These are phyloP conservation scores for Vesta saturnalis DNA, from an alignment of 2,888 invertebrate species.

Conservation along the genomic window DNA sequence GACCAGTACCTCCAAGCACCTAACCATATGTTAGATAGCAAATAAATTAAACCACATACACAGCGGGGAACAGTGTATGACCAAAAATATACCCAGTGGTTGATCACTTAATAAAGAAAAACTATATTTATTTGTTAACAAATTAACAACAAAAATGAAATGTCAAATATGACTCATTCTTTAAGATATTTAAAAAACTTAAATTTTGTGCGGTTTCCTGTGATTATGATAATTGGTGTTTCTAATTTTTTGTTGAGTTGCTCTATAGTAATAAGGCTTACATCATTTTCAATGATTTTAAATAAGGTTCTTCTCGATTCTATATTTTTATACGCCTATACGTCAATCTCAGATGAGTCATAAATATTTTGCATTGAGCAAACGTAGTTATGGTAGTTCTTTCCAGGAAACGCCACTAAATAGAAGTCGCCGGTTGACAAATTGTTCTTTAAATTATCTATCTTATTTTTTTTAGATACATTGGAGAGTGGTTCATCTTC, in stretches of 20 bases:
- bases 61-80: too few relatives aligned
- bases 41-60: too few relatives aligned
- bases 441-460: too few relatives aligned
- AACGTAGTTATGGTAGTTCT: constrained; percentile 12
- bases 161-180: too few relatives aligned
- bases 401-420: constrained; percentile 14
- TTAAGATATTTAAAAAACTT: too few relatives aligned
- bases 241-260: constrained; percentile 4
- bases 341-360: constrained; percentile 2
- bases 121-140: too few relatives aligned
- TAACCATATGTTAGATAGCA: too few relatives aligned
- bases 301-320: constrained; percentile 6
- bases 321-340: constrained; percentile 7
- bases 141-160: too few relatives aligned
- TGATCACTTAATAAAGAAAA: too few relatives aligned
- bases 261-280: neutral
- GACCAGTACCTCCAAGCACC: too few relatives aligned
- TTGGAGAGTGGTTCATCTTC: constrained; percentile 1
- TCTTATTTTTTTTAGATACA: constrained; percentile 15
- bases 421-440: constrained; percentile 4
- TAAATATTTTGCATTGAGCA: constrained; percentile 14
- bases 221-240: constrained; percentile 3
- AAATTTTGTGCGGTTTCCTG: constrained; percentile 11
- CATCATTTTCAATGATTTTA: constrained; percentile 9
- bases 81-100: too few relatives aligned